Conservation (phyloP, 2,888 invertebrate species). For the Leucophenga maculata region DNA sequence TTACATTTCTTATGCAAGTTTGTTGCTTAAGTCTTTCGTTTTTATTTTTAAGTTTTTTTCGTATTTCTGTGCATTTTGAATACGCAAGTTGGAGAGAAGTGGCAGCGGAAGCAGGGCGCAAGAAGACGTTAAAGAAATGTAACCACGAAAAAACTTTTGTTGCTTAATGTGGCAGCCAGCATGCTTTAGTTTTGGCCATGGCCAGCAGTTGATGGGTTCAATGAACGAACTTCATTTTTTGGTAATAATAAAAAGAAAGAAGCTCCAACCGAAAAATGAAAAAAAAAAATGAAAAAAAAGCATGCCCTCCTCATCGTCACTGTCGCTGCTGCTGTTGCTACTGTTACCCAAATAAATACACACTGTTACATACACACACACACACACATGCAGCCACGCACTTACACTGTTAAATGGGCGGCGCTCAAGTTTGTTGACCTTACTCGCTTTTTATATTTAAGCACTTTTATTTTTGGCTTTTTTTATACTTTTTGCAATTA, state of each 20-base stretch:
- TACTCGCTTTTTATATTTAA: conserved; percentile 14
- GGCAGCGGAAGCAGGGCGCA: background rate
- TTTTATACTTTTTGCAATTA: conserved; percentile 24
- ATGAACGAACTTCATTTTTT: conserved; percentile 52
- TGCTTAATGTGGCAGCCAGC: conserved; percentile 40
- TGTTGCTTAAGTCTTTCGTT: conserved; percentile 60
- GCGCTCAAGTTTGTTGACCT: conserved; percentile 57
- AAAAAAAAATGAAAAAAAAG: too few species aligned
- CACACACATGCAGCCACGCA: conserved; percentile 33
- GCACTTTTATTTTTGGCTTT: conserved; percentile 7
- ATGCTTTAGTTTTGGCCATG: conserved; percentile 22
- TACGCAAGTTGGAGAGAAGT: background rate
- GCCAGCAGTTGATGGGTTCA: conserved; percentile 48
- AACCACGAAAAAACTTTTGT: conserved; percentile 41
- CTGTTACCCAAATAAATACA: conserved; percentile 35
- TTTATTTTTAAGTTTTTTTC: conserved; percentile 11
- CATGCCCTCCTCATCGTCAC: conserved; percentile 40
- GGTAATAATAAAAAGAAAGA: background rate
- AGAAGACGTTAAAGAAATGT: conserved; percentile 28
- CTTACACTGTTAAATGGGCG: conserved; percentile 17
- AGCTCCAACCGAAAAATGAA: background rate
- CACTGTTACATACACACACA: conserved; percentile 43
- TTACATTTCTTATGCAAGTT: conserved; percentile 42
- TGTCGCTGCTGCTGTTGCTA: too few species aligned
- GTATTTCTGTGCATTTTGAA: background rate